A percentile compares a stretch with the other conserved stretches of the same genome.
Conservation (phyloP, 35 echinoderm and acorn worm genomes). For the Holothuria glaberrima region DNA sequence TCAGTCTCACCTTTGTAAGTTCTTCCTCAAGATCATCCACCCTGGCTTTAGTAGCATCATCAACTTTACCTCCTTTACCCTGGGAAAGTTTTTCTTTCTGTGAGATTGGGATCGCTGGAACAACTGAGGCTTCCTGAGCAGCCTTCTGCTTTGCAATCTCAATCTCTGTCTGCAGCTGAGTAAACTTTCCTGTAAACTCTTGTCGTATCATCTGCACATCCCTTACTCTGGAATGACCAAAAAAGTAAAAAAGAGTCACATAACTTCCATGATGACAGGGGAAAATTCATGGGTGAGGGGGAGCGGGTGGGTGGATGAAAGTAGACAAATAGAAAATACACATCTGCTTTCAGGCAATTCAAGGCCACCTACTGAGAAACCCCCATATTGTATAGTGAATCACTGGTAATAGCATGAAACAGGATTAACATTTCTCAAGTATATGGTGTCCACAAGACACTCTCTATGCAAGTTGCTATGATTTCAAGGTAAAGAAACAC, state of each 20-base stretch:
- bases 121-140: constrained; percentile 44
- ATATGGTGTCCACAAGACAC: no score
- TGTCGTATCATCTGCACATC: constrained; percentile 97
- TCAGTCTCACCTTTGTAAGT: constrained; percentile 73
- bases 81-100: constrained; percentile 95
- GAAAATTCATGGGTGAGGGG: background rate
- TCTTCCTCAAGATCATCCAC: constrained; percentile 75
- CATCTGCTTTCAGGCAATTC: no score
- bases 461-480: no score
- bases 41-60: constrained; percentile 73
- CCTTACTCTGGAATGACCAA: constrained; percentile 68
- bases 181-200: constrained; percentile 77
- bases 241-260: background rate
- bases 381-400: no score
- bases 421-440: no score
- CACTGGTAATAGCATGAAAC: no score
- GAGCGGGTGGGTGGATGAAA: background rate
- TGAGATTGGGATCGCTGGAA: constrained; percentile 79
- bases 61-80: constrained; percentile 88
- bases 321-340: background rate
- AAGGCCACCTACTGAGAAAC: no score
- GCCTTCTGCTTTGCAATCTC: constrained; percentile 65
- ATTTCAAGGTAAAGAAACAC: no score
- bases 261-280: background rate
- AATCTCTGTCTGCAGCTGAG: constrained; percentile 66